These are phyloP conservation scores for Drosophila sordidapex DNA, from an alignment of 2,888 invertebrate species.

Conservation along the genomic window DNA sequence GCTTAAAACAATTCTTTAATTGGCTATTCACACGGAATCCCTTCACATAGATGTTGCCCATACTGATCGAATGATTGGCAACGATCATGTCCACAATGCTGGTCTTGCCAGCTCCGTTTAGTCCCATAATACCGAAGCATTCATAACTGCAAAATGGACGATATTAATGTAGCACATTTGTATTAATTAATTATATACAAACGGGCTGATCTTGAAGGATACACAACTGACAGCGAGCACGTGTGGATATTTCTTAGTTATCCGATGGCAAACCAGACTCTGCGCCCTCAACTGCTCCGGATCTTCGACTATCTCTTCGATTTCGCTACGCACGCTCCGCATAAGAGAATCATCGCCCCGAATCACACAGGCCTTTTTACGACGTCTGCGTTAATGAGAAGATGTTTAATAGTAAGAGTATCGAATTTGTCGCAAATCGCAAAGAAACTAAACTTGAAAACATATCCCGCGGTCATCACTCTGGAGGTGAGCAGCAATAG, in stretches of 20 bases:
- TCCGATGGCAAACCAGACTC: conserved; percentile 20
- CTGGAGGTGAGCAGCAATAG: conserved; percentile 17
- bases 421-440: not conserved
- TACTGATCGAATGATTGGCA: conserved; percentile 89
- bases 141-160: conserved; percentile 86
- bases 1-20: conserved; percentile 86
- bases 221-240: conserved; percentile 18
- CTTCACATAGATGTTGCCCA: conserved; percentile 89
- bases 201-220: conserved; percentile 38
- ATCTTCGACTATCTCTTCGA: conserved; percentile 11
- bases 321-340: not conserved
- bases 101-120: conserved; percentile 94
- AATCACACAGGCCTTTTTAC: not conserved
- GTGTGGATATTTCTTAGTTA: conserved; percentile 1
- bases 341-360: conserved; percentile 2
- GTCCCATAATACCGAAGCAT: conserved; percentile 92
- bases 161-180: not conserved
- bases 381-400: conserved; percentile 12
- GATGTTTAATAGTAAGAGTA: conserved; percentile 2
- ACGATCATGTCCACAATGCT: conserved; percentile 94
- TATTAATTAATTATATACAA: not conserved
- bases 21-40: conserved; percentile 86
- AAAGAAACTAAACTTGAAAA: conserved; percentile 35
- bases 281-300: not conserved
- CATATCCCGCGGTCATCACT: not conserved